phyloP scores from a whole-genome alignment of 2,797 vertebrate species.

The Hapalemur alaotrensis region DNA sequence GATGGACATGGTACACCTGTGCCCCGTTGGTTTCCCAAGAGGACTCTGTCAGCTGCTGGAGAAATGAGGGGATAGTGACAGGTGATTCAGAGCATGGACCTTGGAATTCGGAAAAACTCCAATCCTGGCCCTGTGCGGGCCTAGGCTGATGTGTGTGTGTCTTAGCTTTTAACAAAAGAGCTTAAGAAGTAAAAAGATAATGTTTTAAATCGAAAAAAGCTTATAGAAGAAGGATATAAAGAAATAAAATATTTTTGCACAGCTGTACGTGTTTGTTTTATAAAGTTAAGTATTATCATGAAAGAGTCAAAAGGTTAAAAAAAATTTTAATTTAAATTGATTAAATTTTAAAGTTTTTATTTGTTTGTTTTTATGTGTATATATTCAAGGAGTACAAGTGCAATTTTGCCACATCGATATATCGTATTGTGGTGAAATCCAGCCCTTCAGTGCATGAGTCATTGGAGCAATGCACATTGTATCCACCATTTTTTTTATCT shows the following conservation, averaged over 20 bases:
- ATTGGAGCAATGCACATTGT: not conserved
- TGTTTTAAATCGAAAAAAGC: not conserved
- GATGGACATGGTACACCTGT: not conserved
- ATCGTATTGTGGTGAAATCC: too few species aligned
- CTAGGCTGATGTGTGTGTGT: not conserved
- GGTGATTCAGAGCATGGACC: not conserved
- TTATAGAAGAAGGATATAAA: not conserved
- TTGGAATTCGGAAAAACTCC: not conserved
- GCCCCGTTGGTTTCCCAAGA: not conserved
- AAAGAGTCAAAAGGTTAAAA: not conserved
- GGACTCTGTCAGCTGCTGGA: not conserved
- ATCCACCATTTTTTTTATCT: not conserved
- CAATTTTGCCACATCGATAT: too few species aligned
- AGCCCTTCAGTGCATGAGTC: not conserved
- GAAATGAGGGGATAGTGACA: not conserved
- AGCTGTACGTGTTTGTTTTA: not conserved
- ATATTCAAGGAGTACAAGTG: not conserved
- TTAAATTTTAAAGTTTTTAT: not conserved
- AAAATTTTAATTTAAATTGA: not conserved
- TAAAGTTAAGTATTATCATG: not conserved
- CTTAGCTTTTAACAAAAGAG: not conserved
- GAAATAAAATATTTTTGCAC: not conserved
- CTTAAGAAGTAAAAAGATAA: not conserved
- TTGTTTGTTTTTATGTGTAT: not conserved
- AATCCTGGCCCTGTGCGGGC: not conserved